Conservation (phyloP, 2,113 vertebrate genomes). For the Microtus richardsoni region DNA sequence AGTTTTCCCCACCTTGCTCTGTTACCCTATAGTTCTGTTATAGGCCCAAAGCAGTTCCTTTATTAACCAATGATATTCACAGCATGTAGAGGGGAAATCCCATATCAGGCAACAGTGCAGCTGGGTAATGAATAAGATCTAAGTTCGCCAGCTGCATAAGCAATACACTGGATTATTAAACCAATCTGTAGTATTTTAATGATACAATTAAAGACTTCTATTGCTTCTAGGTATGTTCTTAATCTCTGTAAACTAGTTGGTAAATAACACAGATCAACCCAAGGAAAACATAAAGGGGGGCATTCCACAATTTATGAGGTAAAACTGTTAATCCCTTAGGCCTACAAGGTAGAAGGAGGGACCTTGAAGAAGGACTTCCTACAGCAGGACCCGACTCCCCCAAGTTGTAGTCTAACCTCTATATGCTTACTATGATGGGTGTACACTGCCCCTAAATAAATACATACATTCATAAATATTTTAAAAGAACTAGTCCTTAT, state of each 20-base stretch:
- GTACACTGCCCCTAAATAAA: not conserved
- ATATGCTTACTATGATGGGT: not conserved
- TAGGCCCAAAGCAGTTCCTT: no score
- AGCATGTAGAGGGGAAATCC: no score
- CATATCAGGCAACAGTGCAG: not conserved
- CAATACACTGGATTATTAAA: not conserved
- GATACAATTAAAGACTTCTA: not conserved
- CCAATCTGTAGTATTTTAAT: not conserved
- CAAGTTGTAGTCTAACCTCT: not conserved
- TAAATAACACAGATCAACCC: not conserved
- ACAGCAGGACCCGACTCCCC: not conserved
- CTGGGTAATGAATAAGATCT: not conserved
- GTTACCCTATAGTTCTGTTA: no score
- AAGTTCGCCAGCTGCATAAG: not conserved
- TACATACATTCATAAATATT: not conserved
- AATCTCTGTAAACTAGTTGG: not conserved
- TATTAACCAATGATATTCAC: no score
- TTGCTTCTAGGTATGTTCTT: not conserved
- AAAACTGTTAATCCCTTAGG: not conserved
- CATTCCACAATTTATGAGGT: not conserved
- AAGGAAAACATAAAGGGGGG: not conserved
- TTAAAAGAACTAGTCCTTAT: slow-evolving; percentile 20
- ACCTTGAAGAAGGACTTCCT: not conserved
- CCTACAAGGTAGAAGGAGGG: not conserved
- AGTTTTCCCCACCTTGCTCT: no score